Percentiles rank a stretch among this genome's conserved stretches.
These are phyloP conservation scores for Tupaia tana DNA, from an alignment of 2,113 vertebrate genomes.

Conservation along the genomic window DNA sequence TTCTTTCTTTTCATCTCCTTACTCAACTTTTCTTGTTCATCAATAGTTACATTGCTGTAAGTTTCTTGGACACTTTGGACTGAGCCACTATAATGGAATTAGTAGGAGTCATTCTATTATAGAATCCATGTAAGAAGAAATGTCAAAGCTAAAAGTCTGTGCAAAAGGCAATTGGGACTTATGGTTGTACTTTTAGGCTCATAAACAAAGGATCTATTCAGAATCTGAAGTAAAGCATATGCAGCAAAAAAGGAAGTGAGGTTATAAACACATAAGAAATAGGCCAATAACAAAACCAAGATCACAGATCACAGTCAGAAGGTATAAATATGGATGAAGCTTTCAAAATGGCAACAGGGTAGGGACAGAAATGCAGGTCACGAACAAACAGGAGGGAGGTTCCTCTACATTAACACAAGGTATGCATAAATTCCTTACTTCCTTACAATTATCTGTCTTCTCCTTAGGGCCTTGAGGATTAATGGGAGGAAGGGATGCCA, in stretches of 20 bases:
- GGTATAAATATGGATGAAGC: neutral
- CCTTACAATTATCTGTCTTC: neutral
- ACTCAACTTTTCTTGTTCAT: neutral
- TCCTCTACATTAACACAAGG: neutral
- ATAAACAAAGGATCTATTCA: conserved; percentile 48
- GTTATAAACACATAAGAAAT: conserved; percentile 38
- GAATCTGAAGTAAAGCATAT: conserved; percentile 60
- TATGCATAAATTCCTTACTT: neutral
- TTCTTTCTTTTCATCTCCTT: neutral
- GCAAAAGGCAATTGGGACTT: conserved; percentile 9
- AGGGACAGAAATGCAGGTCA: neutral
- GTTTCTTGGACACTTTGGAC: neutral
- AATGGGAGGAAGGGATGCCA: neutral
- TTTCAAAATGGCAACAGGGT: conserved; percentile 33
- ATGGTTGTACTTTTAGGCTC: conserved; percentile 35
- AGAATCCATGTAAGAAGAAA: conserved; percentile 8
- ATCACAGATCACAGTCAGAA: conserved; percentile 40
- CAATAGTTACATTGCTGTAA: conserved; percentile 1
- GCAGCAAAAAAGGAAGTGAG: conserved; percentile 51
- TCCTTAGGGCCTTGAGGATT: neutral
- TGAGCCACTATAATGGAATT: conserved; percentile 6
- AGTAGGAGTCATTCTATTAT: conserved; percentile 9
- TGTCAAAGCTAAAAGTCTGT: conserved; percentile 36
- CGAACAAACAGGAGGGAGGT: neutral
- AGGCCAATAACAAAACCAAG: neutral